phyloP scores from a whole-genome alignment of 2,113 vertebrate species.

The Siniperca chuatsi region DNA sequence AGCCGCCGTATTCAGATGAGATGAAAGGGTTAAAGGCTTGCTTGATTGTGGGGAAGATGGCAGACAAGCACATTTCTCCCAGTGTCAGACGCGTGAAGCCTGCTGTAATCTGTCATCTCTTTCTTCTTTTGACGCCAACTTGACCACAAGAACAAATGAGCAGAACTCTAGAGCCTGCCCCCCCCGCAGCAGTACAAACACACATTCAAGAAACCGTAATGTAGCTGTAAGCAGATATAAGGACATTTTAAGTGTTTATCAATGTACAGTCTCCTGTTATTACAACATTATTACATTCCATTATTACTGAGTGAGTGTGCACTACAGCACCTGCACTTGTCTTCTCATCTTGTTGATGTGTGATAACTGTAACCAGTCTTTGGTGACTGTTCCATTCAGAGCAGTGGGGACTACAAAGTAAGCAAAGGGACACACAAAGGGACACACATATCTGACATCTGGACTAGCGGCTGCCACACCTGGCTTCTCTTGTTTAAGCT shows the following conservation, averaged over 20 bases:
- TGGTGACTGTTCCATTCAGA: neutral
- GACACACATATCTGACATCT: slow-evolving; percentile 8
- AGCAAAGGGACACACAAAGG: neutral
- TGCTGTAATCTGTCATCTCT: slow-evolving; percentile 16
- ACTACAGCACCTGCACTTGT: neutral
- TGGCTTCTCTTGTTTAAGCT: slow-evolving; percentile 7
- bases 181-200: neutral
- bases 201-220: neutral
- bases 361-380: neutral
- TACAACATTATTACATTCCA: too few relatives aligned
- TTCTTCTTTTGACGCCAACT: slow-evolving; percentile 19
- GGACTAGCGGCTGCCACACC: neutral
- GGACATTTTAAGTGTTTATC: neutral
- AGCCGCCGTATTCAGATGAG: too few relatives aligned
- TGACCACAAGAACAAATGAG: slow-evolving; percentile 18
- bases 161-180: neutral
- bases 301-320: neutral
- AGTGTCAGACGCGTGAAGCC: neutral
- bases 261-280: neutral
- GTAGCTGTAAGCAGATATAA: neutral
- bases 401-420: neutral
- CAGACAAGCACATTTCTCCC: neutral
- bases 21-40: neutral
- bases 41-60: neutral
- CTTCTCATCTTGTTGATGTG: neutral